A percentile compares a stretch with the other conserved stretches of the same genome.
Conservation (phyloP, 35 echinoderm and acorn worm species). For the Stichopus chloronotus region DNA sequence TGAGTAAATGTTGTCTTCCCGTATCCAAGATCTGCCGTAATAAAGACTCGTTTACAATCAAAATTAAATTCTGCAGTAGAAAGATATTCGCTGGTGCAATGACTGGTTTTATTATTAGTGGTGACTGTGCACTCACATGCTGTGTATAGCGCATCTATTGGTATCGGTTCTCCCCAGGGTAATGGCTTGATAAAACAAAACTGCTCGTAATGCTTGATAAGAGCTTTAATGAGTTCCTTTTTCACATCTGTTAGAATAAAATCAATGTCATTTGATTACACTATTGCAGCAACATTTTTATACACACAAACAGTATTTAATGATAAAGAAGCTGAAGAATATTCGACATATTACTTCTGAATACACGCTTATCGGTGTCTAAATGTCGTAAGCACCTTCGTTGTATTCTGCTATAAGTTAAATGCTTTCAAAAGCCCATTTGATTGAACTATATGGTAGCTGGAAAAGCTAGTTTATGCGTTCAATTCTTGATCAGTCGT, state of each 20-base stretch:
- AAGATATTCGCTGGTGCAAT: not conserved
- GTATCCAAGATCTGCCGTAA: slow-evolving; percentile 14
- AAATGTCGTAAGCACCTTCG: too few relatives aligned
- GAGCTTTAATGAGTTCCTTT: not conserved
- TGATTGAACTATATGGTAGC: too few relatives aligned
- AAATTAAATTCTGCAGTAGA: not conserved
- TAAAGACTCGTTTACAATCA: not conserved
- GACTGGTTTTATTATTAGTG: not conserved
- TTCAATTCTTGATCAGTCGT: too few relatives aligned
- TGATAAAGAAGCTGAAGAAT: too few relatives aligned
- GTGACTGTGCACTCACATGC: not conserved
- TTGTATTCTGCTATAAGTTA: too few relatives aligned
- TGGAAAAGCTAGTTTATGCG: too few relatives aligned
- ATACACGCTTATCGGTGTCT: too few relatives aligned
- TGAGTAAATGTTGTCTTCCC: slow-evolving; percentile 44
- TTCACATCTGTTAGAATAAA: not conserved
- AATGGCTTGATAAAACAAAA: slow-evolving; percentile 12
- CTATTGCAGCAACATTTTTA: too few relatives aligned
- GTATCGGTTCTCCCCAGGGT: slow-evolving; percentile 30
- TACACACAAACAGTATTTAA: too few relatives aligned
- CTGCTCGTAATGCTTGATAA: not conserved
- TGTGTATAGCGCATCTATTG: slow-evolving; percentile 8
- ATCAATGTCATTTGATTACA: not conserved
- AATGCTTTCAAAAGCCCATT: too few relatives aligned
- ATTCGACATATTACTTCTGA: too few relatives aligned